Evolutionary conservation across 30 jellyfish, hydroid and myxozoan genomes (phyloP), one percentile per base, ranked within the genome.

Genomic region (Turritopsis rubra): DNA sequence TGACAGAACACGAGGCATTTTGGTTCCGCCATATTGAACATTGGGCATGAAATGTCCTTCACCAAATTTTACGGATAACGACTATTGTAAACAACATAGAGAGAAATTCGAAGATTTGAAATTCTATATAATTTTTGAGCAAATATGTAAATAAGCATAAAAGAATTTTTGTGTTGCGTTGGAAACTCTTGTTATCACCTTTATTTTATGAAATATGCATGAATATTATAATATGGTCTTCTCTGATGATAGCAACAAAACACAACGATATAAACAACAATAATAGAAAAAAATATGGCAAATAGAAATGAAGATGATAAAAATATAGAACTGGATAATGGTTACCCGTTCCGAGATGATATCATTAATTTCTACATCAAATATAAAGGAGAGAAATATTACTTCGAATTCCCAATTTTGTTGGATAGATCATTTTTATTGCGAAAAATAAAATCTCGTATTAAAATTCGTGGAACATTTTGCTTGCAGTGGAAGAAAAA

Each of bases 301-400:
- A 66, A 25, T n/a, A 66, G 29, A 1, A 66, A 1, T 26, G 76
- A 7, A 66, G 29, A 25, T 17, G 29, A 25, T 66, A 25, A 25
- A 25, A 17, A 66, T 66, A 66, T 22, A n/a, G 41, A 24, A 30
- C 82, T 74, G 28, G 82, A 26, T 30, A 74, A 74, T 74, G 82
- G 82, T 18, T 74, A 74, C 21, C 82, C 82, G 8, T 74, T 74
- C 24, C 53, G 82, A 74, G 82, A 74, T 74, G 82, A 74, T 74
- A 74, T 74, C 60, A 74, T 74, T 17, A 74, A 24, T 52, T 74
- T 74, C n/a, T 9, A 26, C 52, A n/a, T 74, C 26, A 74, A 74
- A 29, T 74, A 74, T 52, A 74, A 74, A 74, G 82, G 65, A 29
- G 41, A 74, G 24, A 74, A 24, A 74, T 74, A 23, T 74, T 74